phyloP scores from a whole-genome alignment of 2,888 invertebrate species.

The Diarsia mendica region DNA sequence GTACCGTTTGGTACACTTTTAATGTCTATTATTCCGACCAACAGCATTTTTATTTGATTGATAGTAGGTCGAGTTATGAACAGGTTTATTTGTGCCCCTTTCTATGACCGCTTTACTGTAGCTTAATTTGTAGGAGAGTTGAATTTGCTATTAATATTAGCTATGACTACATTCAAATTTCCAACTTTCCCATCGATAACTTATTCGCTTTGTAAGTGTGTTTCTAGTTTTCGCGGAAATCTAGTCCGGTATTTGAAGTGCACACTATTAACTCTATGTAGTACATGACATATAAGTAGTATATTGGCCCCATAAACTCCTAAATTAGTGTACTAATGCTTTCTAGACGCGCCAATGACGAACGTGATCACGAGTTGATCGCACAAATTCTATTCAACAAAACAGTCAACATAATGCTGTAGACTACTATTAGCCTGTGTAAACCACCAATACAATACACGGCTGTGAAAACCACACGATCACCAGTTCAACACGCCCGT shows the following conservation, averaged over 20 bases:
- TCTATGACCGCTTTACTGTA: constrained; percentile 24
- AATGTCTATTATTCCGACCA: constrained; percentile 34
- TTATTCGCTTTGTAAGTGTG: not conserved
- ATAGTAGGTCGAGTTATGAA: constrained; percentile 30
- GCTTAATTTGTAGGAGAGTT: constrained; percentile 15
- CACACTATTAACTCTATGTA: too few species aligned
- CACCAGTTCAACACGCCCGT: not conserved
- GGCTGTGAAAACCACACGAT: too few species aligned
- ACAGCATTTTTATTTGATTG: constrained; percentile 32
- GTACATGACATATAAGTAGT: too few species aligned
- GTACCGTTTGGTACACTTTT: constrained; percentile 38
- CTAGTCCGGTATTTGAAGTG: not conserved
- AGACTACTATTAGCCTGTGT: too few species aligned
- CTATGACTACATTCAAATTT: not conserved
- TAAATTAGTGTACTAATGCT: not conserved
- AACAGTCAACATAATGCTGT: too few species aligned
- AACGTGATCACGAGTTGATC: not conserved
- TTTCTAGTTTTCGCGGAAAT: not conserved
- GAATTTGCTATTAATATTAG: not conserved
- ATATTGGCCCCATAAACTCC: too few species aligned
- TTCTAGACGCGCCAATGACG: not conserved
- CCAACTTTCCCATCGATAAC: not conserved
- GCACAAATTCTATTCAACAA: too few species aligned
- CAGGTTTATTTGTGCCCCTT: constrained; percentile 34
- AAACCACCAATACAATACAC: too few species aligned